Evolutionary conservation across 1,140 invertebrate species (phyloP), one percentile per base, ranked within the genome.

Genomic region (Heliconius hewitsoni): DNA sequence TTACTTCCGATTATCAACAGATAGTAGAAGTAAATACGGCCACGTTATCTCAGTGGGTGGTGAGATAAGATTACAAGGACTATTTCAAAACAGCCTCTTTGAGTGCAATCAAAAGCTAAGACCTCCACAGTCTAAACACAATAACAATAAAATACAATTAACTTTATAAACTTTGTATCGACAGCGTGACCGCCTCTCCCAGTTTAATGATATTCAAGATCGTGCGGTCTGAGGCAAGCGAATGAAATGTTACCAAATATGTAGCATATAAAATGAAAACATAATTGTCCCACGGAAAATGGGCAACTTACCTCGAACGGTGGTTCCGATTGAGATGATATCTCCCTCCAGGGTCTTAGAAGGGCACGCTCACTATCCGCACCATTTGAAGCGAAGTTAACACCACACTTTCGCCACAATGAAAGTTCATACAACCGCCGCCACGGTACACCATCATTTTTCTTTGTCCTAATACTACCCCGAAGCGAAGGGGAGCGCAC

Each of bases 401-500:
- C 92, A 42, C 91, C 94, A 84, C 81, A 93, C 87, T 95, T 95
- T 84, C 95, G 94, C 83, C 95, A 93, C 57, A 95, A 85, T 39
- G 95, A 95, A 82, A 96, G 91, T 79, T 96, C 95, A 77, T 96
- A 92, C 60, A 96, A 85, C 81, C 94, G 93, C 52, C 93, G 91
- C 95, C 95, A 96, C 13, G 95, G 94, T 52, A 95, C 84, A 27
- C 93, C 93, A 83, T 92, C 89, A 76, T 81, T 89, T 81, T 93
- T 92, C 81, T 90, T 93, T 85, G 94, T 94, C 74, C 89, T 88
- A 57, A 94, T 87, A 77, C 93, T 95, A n/a, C 90, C 91, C 71
- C 94, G 87, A 34, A 95, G 83, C 60, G 93, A 95, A 16, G 90
- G 89, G 11, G 88, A 86, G 11, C 94, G 86, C 1, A 93, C 89